These are phyloP conservation scores for Salminus brasiliensis DNA, from an alignment of 2,113 vertebrate genomes.

Conservation along the genomic window DNA sequence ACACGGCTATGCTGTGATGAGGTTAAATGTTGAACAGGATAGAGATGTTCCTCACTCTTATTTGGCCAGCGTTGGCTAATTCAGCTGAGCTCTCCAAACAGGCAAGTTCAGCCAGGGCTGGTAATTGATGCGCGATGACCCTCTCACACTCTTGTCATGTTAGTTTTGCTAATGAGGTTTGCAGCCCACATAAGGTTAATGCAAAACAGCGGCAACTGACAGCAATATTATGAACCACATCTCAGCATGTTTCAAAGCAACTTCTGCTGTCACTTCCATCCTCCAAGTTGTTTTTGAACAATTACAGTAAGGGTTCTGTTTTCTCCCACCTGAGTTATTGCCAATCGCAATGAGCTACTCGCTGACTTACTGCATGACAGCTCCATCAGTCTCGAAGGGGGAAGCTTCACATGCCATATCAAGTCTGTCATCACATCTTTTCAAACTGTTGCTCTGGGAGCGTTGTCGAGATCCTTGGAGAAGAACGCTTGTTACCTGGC, in stretches of 20 bases:
- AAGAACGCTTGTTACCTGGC: not conserved
- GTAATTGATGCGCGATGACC: not conserved
- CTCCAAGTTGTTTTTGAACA: not conserved
- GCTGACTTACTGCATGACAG: not conserved
- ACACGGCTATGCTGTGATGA: not conserved
- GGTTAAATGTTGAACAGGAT: not conserved
- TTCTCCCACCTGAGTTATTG: not conserved
- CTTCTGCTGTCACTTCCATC: not conserved
- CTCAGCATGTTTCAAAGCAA: not conserved
- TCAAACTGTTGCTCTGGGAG: not conserved
- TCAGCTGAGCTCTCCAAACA: not conserved
- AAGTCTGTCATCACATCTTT: slow-evolving; percentile 17
- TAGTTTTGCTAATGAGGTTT: slow-evolving; percentile 13
- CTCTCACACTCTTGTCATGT: slow-evolving; percentile 9
- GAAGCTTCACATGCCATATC: not conserved
- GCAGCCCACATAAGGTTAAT: not conserved
- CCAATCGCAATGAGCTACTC: not conserved
- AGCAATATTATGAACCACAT: not conserved
- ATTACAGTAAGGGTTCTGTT: not conserved
- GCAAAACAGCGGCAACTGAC: not conserved
- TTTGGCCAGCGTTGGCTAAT: not conserved
- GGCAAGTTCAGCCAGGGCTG: not conserved
- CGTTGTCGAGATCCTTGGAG: not conserved
- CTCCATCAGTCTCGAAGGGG: not conserved
- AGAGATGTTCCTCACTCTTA: not conserved